A percentile compares a stretch with the other conserved stretches of the same genome.
Evolutionary conservation across 1,140 invertebrate species (phyloP).

Genomic region (Tenebrio molitor): DNA sequence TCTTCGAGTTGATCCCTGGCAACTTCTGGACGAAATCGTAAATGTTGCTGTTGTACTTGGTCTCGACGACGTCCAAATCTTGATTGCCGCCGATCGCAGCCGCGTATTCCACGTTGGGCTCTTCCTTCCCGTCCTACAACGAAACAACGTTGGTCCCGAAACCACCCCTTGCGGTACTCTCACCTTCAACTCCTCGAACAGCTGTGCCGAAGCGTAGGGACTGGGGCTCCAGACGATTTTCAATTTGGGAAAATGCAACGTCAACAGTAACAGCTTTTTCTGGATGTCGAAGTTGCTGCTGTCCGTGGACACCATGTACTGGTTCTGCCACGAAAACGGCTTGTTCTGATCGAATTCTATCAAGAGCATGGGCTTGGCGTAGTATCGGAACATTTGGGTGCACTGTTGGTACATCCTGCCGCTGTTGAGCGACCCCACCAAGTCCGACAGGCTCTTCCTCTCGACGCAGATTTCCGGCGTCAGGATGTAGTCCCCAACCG

Average conservation of each 20-base stretch:
- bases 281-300: constrained; percentile 82
- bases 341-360: constrained; percentile 98
- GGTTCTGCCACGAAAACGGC: constrained; percentile 89
- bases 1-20: constrained; percentile 91
- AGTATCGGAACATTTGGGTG: constrained; percentile 89
- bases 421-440: constrained; percentile 95
- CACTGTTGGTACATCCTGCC: constrained; percentile 97
- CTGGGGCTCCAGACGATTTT: constrained; percentile 96
- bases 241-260: constrained; percentile 93
- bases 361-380: constrained; percentile 90
- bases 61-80: constrained; percentile 71
- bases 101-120: constrained; percentile 82
- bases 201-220: constrained; percentile 94
- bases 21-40: constrained; percentile 92
- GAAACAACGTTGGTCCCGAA: no score
- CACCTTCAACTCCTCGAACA: constrained; percentile 91
- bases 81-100: constrained; percentile 75
- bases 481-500: constrained; percentile 97
- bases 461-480: constrained; percentile 97
- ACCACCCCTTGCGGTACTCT: neutral
- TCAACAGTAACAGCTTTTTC: constrained; percentile 90
- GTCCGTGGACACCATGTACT: constrained; percentile 84
- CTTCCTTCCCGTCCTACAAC: constrained; percentile 77
- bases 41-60: constrained; percentile 82
- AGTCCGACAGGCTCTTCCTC: constrained; percentile 96